Percentiles rank a stretch among this genome's conserved stretches.
These are phyloP conservation scores for Stratiomys singularior DNA, from an alignment of 2,888 invertebrate genomes.

Conservation along the genomic window DNA sequence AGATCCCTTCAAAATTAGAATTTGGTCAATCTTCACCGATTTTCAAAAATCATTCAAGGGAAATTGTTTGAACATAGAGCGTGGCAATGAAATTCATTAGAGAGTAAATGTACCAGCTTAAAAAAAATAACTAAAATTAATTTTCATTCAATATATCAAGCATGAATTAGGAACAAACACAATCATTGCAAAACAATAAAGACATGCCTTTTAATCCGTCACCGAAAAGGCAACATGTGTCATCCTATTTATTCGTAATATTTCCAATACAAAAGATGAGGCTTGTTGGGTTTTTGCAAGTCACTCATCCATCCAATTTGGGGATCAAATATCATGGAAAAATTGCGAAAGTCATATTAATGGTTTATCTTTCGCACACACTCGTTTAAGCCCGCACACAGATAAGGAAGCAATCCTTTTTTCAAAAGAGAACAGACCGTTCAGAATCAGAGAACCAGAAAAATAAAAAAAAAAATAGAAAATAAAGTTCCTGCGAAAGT, in stretches of 20 bases:
- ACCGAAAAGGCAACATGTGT: background rate
- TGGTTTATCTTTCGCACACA: background rate
- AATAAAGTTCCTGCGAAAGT: background rate
- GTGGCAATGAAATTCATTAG: too few relatives aligned
- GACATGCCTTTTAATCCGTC: too few relatives aligned
- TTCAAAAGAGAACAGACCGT: background rate
- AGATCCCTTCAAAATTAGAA: too few relatives aligned
- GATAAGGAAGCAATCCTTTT: background rate
- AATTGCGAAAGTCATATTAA: conserved; percentile 2
- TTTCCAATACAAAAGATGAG: background rate
- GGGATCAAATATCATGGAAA: conserved; percentile 10
- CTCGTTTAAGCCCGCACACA: background rate
- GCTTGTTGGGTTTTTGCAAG: background rate
- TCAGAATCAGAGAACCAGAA: background rate
- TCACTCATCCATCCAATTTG: background rate
- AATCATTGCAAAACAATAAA: too few relatives aligned
- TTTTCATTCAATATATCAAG: too few relatives aligned
- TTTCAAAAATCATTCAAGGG: too few relatives aligned
- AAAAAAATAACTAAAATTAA: too few relatives aligned
- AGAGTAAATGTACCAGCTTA: too few relatives aligned
- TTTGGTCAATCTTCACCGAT: too few relatives aligned
- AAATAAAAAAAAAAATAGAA: background rate
- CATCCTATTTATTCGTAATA: background rate
- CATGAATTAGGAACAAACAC: too few relatives aligned
- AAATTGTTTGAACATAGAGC: too few relatives aligned